A percentile compares a stretch with the other conserved stretches of the same genome.
phyloP scores from a whole-genome alignment of 2,797 vertebrate genomes.

The Poecilia gillii region DNA sequence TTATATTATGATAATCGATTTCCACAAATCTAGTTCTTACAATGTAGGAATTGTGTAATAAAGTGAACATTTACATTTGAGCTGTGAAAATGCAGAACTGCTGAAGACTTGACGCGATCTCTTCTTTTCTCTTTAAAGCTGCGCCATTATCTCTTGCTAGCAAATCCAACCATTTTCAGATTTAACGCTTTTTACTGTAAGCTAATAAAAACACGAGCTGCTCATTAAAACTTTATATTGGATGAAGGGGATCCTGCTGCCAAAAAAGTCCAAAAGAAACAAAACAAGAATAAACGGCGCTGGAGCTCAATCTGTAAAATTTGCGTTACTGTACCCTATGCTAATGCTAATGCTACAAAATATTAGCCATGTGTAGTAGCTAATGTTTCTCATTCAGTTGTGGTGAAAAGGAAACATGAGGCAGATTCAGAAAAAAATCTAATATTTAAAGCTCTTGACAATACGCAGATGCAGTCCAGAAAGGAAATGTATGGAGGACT shows the following conservation, averaged over 20 bases:
- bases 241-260: not conserved
- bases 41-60: not conserved
- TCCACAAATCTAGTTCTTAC: not conserved
- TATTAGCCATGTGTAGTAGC: not conserved
- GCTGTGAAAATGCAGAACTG: not conserved
- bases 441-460: not conserved
- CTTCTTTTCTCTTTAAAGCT: not conserved
- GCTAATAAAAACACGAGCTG: not conserved
- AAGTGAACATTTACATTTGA: not conserved
- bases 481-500: not conserved
- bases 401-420: not conserved
- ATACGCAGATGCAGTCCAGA: not conserved
- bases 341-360: not conserved
- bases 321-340: not conserved
- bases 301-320: not conserved
- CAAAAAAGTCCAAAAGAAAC: not conserved
- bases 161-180: not conserved
- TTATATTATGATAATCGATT: not conserved
- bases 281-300: rapidly evolving
- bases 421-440: not conserved
- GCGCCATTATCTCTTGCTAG: not conserved
- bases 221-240: not conserved
- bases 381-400: not conserved
- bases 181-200: not conserved
- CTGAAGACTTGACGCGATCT: not conserved